Evolutionary conservation across 1,140 invertebrate species (phyloP).

Genomic region (Pseudachorutes palmiensis): DNA sequence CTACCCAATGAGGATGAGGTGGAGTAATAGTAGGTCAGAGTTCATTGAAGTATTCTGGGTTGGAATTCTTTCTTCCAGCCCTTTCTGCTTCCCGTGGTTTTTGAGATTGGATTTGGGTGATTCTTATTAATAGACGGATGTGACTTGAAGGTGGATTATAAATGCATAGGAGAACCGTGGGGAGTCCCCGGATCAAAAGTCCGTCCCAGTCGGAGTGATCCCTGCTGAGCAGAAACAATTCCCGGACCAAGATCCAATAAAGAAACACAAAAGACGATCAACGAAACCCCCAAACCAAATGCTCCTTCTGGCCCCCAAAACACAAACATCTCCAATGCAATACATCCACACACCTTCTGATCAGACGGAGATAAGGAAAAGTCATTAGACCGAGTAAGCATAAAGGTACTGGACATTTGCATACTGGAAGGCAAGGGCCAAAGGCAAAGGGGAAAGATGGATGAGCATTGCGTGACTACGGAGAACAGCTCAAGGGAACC

Average conservation of each 20-base stretch:
- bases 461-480: neutral
- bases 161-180: slow-evolving; percentile 39
- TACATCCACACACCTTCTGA: neutral
- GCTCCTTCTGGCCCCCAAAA: too few species aligned
- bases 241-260: slow-evolving; percentile 17
- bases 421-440: neutral
- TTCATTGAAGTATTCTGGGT: neutral
- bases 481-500: neutral
- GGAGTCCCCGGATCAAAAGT: slow-evolving; percentile 38
- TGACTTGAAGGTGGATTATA: slow-evolving; percentile 26
- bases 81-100: neutral
- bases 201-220: slow-evolving; percentile 15
- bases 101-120: slow-evolving; percentile 5
- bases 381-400: slow-evolving; percentile 1
- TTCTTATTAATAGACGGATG: slow-evolving; percentile 9
- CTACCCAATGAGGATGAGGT: too few species aligned
- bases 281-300: neutral
- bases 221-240: slow-evolving; percentile 35
- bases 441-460: slow-evolving; percentile 1
- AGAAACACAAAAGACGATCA: slow-evolving; percentile 24
- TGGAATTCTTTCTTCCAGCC: neutral
- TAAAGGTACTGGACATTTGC: neutral
- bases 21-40: neutral
- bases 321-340: too few species aligned
- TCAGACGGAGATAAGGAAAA: neutral